Evolutionary conservation across 2,888 invertebrate genomes (phyloP), one percentile per base, ranked within the genome.

Genomic region (Oeneis ivallda): DNA sequence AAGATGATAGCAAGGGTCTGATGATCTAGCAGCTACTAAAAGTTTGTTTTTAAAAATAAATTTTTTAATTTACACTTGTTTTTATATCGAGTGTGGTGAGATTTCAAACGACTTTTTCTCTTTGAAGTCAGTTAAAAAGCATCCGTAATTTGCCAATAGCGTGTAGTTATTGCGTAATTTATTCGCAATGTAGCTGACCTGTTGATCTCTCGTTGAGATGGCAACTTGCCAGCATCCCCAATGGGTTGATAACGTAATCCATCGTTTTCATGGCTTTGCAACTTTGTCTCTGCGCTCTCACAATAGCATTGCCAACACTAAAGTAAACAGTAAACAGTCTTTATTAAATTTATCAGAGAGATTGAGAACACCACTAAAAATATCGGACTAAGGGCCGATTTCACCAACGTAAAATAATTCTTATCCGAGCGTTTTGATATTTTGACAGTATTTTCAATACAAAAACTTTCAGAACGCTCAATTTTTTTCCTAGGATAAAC

Each of bases 151-250:
- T 47, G n/a, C 50, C 19, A 3, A 1, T 4, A 5, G 54, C 37
- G 37, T 41, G 41, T 41, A 58, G 32, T 17, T 47, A 32, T 58
- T 58, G 15, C 32, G 47, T 47, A 58, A 58, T 58, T 17, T 47
- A 47, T 47, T 47, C 58, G 15, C 43, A 57, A 26, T 57, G 43
- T 45, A 47, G 43, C 34, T 58, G 58, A 58, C 58, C 58, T 58
- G 58, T 58, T 58, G 58, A 58, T 58, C 58, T 43, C 56, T 11
- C 43, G 45, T 34, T 17, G 45, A 47, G 32, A 45, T 58, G 58
- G 58, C 58, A 58, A 34, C 45, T 47, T 34, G 58, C 58, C 58
- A 58, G 15, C 43, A 19, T 17, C 43, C 43, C 47, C 58, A 47
- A 47, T 47, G 47, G 58, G 1, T 47, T 34, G 45, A 58, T 45